These are phyloP conservation scores for Solenopsis fugax DNA, from an alignment of 1,140 invertebrate genomes.

Conservation along the genomic window DNA sequence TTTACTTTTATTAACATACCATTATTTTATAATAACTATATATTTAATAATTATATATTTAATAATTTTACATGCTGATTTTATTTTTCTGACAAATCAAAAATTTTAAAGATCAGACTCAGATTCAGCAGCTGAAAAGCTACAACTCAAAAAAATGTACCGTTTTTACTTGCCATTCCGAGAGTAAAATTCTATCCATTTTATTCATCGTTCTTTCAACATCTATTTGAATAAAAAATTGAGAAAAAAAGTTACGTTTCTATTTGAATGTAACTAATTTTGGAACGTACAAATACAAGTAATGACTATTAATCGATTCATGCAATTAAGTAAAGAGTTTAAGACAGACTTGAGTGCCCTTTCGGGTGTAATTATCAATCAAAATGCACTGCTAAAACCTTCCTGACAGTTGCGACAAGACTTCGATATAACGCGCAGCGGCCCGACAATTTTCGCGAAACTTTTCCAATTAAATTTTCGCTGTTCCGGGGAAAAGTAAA, in stretches of 20 bases:
- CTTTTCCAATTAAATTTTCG: conserved; percentile 64
- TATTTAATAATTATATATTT: no score
- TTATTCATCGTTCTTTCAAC: not conserved
- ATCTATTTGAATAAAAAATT: not conserved
- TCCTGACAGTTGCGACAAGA: conserved; percentile 53
- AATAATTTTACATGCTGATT: no score
- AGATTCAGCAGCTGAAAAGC: no score
- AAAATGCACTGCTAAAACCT: not conserved
- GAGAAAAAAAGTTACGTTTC: not conserved
- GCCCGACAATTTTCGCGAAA: conserved; percentile 42
- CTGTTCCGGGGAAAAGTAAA: conserved; percentile 58
- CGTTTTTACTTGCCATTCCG: no score
- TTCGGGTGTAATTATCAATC: conserved; percentile 51
- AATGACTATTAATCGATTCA: not conserved
- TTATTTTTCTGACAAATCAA: no score
- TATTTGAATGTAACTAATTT: not conserved
- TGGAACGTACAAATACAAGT: not conserved
- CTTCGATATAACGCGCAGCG: conserved; percentile 48
- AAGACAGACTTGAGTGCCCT: not conserved
- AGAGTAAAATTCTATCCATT: no score
- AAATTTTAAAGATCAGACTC: no score
- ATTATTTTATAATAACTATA: no score
- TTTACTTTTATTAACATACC: no score
- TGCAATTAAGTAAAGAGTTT: not conserved
- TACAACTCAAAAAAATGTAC: no score